These are phyloP conservation scores for Ferdinandea cuprea DNA, from an alignment of 2,888 invertebrate species.

Conservation along the genomic window DNA sequence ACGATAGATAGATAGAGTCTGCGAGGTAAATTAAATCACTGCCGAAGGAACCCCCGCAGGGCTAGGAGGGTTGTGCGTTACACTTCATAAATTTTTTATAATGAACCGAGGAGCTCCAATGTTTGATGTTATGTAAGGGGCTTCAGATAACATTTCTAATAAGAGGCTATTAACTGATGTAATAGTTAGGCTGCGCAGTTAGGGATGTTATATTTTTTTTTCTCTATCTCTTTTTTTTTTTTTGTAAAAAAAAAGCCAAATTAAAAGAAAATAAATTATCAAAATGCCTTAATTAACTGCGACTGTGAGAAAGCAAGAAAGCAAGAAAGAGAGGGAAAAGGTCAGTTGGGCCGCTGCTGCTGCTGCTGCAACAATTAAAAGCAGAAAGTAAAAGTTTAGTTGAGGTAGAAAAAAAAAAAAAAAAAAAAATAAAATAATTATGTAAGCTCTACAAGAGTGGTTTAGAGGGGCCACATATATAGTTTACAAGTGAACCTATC, in stretches of 20 bases:
- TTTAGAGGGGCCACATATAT: slow-evolving; percentile 4
- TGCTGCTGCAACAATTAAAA: slow-evolving; percentile 57
- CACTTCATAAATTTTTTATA: slow-evolving; percentile 35
- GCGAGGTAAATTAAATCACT: background rate
- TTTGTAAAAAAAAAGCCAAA: slow-evolving; percentile 23
- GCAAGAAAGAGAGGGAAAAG: slow-evolving; percentile 40
- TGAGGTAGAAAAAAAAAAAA: slow-evolving; percentile 11
- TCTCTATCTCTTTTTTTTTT: too few relatives aligned
- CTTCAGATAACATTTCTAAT: slow-evolving; percentile 60
- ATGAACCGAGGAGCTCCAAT: slow-evolving; percentile 21
- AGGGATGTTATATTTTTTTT: slow-evolving; percentile 22
- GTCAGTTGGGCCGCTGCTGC: slow-evolving; percentile 39
- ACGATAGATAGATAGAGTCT: background rate
- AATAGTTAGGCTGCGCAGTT: slow-evolving; percentile 36
- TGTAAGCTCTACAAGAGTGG: slow-evolving; percentile 44
- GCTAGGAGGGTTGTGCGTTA: slow-evolving; percentile 20
- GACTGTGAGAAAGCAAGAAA: slow-evolving; percentile 26
- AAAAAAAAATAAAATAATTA: slow-evolving; percentile 28
- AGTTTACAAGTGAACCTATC: background rate
- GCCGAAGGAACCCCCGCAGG: slow-evolving; percentile 7
- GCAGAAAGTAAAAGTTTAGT: slow-evolving; percentile 64
- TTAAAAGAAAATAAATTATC: slow-evolving; percentile 50
- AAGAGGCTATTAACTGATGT: slow-evolving; percentile 67
- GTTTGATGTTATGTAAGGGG: slow-evolving; percentile 47
- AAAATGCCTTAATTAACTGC: slow-evolving; percentile 66